Conservation (phyloP, 2,797 vertebrate genomes). For the Euphonia xanthogaster region DNA sequence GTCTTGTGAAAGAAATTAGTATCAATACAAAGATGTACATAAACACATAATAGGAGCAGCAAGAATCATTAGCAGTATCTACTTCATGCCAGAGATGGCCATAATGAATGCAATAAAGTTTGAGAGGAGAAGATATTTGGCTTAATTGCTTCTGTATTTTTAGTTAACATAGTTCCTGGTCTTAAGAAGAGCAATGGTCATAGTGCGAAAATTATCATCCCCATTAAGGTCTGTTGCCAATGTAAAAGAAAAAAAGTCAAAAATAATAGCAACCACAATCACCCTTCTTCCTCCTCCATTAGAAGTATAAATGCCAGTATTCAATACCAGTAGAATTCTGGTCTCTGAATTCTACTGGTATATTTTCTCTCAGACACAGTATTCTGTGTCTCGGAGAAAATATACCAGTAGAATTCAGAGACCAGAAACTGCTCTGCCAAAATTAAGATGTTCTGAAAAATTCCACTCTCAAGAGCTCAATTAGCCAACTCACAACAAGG, state of each 20-base stretch:
- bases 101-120: background rate
- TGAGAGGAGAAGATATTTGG: background rate
- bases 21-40: background rate
- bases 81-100: background rate
- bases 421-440: background rate
- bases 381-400: background rate
- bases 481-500: background rate
- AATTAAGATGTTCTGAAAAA: background rate
- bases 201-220: background rate
- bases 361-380: too few species aligned
- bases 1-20: background rate
- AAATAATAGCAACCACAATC: background rate
- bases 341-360: too few species aligned
- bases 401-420: background rate
- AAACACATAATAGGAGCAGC: background rate
- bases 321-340: background rate
- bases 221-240: background rate
- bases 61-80: background rate
- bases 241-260: background rate
- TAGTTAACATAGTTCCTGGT: background rate
- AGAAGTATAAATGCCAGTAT: background rate
- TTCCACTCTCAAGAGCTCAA: background rate
- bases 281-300: rapidly evolving
- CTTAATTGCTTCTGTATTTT: background rate
- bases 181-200: background rate